A percentile compares a stretch with the other conserved stretches of the same genome.
phyloP scores from a whole-genome alignment of 2,113 vertebrate genomes.

The Heterotis niloticus region DNA sequence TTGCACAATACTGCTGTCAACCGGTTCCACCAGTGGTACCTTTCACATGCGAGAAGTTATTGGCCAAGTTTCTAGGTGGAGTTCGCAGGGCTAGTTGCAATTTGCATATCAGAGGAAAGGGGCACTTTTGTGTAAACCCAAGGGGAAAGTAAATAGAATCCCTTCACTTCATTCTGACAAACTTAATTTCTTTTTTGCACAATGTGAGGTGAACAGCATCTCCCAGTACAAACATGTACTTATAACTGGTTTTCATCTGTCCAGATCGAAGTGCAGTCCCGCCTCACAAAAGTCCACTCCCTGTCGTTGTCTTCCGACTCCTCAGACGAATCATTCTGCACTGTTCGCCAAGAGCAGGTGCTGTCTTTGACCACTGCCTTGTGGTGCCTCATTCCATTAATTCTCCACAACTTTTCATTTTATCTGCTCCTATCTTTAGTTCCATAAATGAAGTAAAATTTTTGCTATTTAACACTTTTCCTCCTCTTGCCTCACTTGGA shows the following conservation, averaged over 20 bases:
- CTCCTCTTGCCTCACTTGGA: conserved; percentile 24
- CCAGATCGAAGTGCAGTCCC: conserved; percentile 51
- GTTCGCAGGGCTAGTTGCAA: neutral
- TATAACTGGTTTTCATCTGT: conserved; percentile 3
- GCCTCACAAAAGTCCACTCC: conserved; percentile 64
- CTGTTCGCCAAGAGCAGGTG: conserved; percentile 68
- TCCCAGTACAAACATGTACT: neutral
- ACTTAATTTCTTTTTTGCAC: too few species aligned
- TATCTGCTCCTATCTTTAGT: too few species aligned
- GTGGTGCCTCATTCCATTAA: too few species aligned
- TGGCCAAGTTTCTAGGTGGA: neutral
- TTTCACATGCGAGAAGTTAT: neutral
- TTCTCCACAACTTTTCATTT: too few species aligned
- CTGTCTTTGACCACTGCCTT: neutral
- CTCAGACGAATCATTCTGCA: conserved; percentile 65
- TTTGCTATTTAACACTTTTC: too few species aligned
- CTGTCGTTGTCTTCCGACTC: conserved; percentile 68
- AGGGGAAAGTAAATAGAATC: too few species aligned
- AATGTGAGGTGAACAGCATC: too few species aligned
- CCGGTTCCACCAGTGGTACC: neutral
- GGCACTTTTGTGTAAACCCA: too few species aligned
- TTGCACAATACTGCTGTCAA: neutral
- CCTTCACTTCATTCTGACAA: too few species aligned
- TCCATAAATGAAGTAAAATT: neutral
- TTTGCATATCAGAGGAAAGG: neutral